These are phyloP conservation scores for Eilema caniola DNA, from an alignment of 2,888 invertebrate genomes.

Conservation along the genomic window DNA sequence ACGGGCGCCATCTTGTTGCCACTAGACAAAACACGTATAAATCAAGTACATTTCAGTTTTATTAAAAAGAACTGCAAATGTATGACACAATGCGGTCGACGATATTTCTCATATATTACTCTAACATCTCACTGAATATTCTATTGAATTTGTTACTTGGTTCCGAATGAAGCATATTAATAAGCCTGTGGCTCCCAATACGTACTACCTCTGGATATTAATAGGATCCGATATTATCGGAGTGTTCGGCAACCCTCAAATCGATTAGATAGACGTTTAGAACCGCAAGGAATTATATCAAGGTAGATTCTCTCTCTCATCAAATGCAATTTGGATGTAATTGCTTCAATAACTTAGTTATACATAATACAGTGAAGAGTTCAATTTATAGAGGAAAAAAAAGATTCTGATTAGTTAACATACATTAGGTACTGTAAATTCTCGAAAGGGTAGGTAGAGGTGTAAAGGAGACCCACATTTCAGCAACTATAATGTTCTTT, in stretches of 20 bases:
- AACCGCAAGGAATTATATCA: neutral
- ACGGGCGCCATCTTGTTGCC: conserved; percentile 73
- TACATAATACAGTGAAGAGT: neutral
- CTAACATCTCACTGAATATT: conserved; percentile 13
- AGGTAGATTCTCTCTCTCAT: neutral
- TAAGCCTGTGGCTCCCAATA: neutral
- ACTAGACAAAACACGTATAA: conserved; percentile 76
- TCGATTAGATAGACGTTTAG: conserved; percentile 1
- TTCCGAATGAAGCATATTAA: neutral
- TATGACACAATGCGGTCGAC: conserved; percentile 48
- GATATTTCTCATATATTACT: conserved; percentile 26
- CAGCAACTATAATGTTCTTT: too few relatives aligned
- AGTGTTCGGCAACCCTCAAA: conserved; percentile 2
- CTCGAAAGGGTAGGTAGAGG: too few relatives aligned
- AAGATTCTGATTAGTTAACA: too few relatives aligned
- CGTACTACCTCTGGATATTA: too few relatives aligned
- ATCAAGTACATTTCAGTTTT: conserved; percentile 72
- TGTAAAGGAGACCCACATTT: too few relatives aligned
- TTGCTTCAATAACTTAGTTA: neutral
- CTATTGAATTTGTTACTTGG: conserved; percentile 10
- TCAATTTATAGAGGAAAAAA: neutral
- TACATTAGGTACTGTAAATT: too few relatives aligned
- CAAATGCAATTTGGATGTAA: neutral
- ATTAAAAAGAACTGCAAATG: conserved; percentile 67
- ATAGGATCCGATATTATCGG: neutral